Evolutionary conservation across 2,113 vertebrate species (phyloP), one percentile per base, ranked within the genome.

Genomic region (Nannospalax galili): DNA sequence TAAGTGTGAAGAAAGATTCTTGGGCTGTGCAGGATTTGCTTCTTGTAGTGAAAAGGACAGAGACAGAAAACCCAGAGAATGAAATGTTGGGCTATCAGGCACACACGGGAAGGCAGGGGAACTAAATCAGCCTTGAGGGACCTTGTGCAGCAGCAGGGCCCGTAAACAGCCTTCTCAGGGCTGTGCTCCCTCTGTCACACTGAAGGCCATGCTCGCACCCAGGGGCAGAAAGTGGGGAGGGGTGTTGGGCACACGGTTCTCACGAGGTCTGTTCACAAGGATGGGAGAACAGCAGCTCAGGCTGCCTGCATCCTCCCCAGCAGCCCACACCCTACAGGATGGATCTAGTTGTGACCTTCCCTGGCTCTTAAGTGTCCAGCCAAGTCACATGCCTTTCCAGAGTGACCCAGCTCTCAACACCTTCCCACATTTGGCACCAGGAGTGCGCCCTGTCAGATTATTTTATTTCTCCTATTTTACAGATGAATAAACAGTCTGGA

Each of bases 31-130:
- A 11, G 62, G 8, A 11, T 20, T 30, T 4, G 79, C 74, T 60
- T 67, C 56, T 48, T 84, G 75, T 45, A 77, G 85, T 81, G 95
- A 93, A 87, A 92, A 88, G 91, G 93, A 88, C 88, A 87, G 64
- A 48, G 15, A 62, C n/a, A 1, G 65, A 72, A 79, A 22, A 20
- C 60, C 52, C 7, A 0, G 26, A 74, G 37, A 35, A 84, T 92
- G 92, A 91, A 90, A 72, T 90, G 94, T 70, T 65, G 95, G 37
- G 5, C 0, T 28, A 1, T 64, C 56, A 62, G 80, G 26, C 70
- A 32, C 79, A 86, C 62, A 19, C 56, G 72, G 86, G 52, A 52
- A 70, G 70, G 58, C 88, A 73, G 58, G 42, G 52, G 58, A 84
- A 73, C 95, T 95, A 79, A 96, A 96, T 91, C 96, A 95, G 88